phyloP scores from a whole-genome alignment of 2,888 invertebrate species.

The Cerceris rybyensis region DNA sequence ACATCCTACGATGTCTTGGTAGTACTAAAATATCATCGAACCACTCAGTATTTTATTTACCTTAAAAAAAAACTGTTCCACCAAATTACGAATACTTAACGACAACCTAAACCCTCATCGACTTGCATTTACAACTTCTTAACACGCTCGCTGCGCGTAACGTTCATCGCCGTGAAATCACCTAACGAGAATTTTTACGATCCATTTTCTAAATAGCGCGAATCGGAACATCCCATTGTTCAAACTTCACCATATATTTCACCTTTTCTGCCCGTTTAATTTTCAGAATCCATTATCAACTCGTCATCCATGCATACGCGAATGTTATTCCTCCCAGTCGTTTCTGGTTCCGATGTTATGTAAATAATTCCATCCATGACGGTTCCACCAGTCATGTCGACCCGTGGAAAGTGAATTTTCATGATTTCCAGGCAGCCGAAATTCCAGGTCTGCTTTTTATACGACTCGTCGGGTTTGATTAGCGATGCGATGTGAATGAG shows the following conservation, averaged over 20 bases:
- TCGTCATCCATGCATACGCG: too few species aligned
- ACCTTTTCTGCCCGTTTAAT: too few species aligned
- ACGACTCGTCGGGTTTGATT: conserved; percentile 61
- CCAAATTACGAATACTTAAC: too few species aligned
- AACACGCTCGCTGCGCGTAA: neutral
- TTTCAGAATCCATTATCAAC: too few species aligned
- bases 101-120: too few species aligned
- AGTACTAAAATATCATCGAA: too few species aligned
- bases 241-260: too few species aligned
- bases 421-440: conserved; percentile 58
- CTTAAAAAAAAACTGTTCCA: too few species aligned
- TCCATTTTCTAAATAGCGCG: neutral
- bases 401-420: conserved; percentile 52
- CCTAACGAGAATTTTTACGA: neutral
- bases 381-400: conserved; percentile 23
- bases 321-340: neutral
- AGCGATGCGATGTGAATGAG: conserved; percentile 68
- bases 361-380: neutral
- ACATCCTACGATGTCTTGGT: too few species aligned
- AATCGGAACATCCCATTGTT: neutral
- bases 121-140: neutral
- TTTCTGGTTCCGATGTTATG: neutral
- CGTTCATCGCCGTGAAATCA: neutral
- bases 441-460: conserved; percentile 52
- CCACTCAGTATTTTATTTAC: too few species aligned